These are phyloP conservation scores for Mycteria americana DNA, from an alignment of 2,797 vertebrate genomes.

Conservation along the genomic window DNA sequence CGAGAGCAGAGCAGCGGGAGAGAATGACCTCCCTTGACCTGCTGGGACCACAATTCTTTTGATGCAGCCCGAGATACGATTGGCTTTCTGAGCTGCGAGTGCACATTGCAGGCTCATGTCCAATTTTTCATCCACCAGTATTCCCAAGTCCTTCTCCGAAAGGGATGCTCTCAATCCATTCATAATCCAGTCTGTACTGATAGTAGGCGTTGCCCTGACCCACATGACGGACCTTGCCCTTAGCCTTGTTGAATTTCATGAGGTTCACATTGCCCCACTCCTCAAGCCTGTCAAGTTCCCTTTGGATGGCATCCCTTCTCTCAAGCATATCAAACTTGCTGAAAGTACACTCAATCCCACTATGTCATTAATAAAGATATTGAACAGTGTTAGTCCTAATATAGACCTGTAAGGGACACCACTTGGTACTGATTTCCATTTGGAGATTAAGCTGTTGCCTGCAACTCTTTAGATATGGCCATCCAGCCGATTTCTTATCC, in stretches of 20 bases:
- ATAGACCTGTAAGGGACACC: too few relatives aligned
- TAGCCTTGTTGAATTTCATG: too few relatives aligned
- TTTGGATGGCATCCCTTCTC: background rate
- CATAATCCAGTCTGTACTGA: background rate
- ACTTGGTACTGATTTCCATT: background rate
- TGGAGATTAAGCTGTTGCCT: background rate
- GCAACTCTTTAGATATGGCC: too few relatives aligned
- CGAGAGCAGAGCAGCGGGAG: too few relatives aligned
- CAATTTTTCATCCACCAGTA: background rate
- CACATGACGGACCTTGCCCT: background rate
- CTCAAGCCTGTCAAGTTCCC: background rate
- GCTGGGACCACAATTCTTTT: too few relatives aligned
- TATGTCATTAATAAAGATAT: background rate
- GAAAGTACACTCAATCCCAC: background rate
- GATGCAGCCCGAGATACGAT: too few relatives aligned
- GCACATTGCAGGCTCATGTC: background rate
- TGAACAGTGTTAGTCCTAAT: background rate
- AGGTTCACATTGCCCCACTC: background rate
- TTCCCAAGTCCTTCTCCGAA: background rate
- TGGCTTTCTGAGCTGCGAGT: too few relatives aligned
- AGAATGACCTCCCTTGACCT: too few relatives aligned
- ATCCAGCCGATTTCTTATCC: background rate
- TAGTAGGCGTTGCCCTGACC: too few relatives aligned
- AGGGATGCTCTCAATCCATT: background rate
- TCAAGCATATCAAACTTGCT: background rate